Evolutionary conservation across 2,797 vertebrate genomes (phyloP).

Genomic region (Hemitrygon akajei): DNA sequence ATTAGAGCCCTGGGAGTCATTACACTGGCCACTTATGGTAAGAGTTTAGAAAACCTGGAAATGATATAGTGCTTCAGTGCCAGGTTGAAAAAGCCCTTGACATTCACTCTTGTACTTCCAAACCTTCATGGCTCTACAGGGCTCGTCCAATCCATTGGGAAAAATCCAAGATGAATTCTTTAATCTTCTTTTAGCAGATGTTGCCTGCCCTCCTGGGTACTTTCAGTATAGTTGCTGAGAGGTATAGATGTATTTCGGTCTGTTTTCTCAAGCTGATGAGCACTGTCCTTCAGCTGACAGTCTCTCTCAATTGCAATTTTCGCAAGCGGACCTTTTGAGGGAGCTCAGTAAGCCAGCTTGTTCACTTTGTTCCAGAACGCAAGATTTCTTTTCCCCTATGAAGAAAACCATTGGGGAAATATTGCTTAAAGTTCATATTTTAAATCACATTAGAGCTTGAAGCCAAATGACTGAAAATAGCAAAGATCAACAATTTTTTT

Average conservation of each 20-base stretch:
- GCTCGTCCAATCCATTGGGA: too few species aligned
- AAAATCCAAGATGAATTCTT: not conserved
- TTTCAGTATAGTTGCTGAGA: not conserved
- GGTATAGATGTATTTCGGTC: not conserved
- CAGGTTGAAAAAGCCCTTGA: too few species aligned
- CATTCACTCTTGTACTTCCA: too few species aligned
- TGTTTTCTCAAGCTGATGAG: not conserved
- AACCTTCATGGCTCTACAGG: too few species aligned
- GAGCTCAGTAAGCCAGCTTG: not conserved
- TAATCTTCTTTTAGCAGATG: not conserved
- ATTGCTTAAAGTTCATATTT: not conserved
- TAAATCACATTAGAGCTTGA: not conserved
- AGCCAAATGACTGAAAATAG: not conserved
- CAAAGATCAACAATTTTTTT: not conserved
- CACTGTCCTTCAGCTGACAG: too few species aligned
- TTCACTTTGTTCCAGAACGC: not conserved
- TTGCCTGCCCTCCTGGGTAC: not conserved
- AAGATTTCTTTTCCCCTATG: not conserved
- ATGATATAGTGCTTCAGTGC: too few species aligned
- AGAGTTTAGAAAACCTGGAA: too few species aligned
- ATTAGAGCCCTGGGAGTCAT: too few species aligned
- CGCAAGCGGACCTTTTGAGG: not conserved
- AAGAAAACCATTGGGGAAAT: not conserved
- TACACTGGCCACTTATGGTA: too few species aligned
- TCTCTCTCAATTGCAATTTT: too few species aligned